phyloP scores from a whole-genome alignment of 2,113 vertebrate genomes.

The Atractosteus spatula region DNA sequence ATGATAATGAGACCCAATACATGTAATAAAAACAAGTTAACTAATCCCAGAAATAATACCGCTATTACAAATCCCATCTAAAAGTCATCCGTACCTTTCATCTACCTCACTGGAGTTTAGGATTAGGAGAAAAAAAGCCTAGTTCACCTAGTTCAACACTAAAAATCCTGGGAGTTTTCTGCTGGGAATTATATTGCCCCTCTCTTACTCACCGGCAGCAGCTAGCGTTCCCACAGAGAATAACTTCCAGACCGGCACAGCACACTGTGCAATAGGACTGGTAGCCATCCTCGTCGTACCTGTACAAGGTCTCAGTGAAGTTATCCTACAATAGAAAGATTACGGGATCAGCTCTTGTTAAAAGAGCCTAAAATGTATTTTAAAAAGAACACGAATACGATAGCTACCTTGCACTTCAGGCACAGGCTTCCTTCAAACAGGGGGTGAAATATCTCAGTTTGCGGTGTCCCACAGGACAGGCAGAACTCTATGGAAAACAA shows the following conservation, averaged over 20 bases:
- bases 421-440: constrained; percentile 90
- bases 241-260: constrained; percentile 84
- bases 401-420: constrained; percentile 68
- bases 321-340: constrained; percentile 66
- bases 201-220: constrained; percentile 78
- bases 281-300: constrained; percentile 88
- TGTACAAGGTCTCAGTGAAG: constrained; percentile 84
- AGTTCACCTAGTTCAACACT: too few species aligned
- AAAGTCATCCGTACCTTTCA: too few species aligned
- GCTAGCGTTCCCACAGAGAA: constrained; percentile 82
- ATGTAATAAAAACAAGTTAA: too few species aligned
- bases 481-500: constrained; percentile 71
- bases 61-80: too few species aligned
- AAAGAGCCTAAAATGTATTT: too few species aligned
- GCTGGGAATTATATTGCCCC: too few species aligned
- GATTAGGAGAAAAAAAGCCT: too few species aligned
- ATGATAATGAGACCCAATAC: too few species aligned
- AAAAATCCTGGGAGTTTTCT: too few species aligned
- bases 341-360: not conserved
- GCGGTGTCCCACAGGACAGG: constrained; percentile 78
- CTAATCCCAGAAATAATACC: too few species aligned
- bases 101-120: too few species aligned
- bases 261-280: constrained; percentile 93
- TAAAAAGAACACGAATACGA: not conserved
- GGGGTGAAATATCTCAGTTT: constrained; percentile 73